Percentiles rank a stretch among this genome's conserved stretches.
Conservation (phyloP, 2,797 vertebrate genomes). For the Helostoma temminkii region DNA sequence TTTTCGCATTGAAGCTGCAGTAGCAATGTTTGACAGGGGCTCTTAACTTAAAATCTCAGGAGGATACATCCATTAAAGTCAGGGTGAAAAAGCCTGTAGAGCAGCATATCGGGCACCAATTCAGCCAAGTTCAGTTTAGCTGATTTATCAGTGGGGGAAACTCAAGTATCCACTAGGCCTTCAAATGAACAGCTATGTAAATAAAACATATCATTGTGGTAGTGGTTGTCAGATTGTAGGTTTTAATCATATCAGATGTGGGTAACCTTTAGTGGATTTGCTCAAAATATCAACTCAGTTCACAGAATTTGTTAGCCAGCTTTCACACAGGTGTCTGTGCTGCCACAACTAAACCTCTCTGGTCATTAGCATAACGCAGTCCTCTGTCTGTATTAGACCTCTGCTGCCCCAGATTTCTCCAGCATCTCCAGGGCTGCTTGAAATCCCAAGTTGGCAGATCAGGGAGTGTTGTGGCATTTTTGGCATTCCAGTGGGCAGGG, state of each 20-base stretch:
- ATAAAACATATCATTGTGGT: too few relatives aligned
- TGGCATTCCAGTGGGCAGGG: constrained; percentile 64
- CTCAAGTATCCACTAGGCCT: too few relatives aligned
- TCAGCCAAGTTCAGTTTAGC: not conserved
- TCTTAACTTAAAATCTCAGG: not conserved
- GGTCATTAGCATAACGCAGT: not conserved
- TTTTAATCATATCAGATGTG: not conserved
- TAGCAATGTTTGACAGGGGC: not conserved
- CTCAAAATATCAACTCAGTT: too few relatives aligned
- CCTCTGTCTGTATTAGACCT: constrained; percentile 6
- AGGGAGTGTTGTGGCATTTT: constrained; percentile 51
- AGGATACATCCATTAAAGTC: too few relatives aligned
- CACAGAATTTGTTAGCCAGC: too few relatives aligned
- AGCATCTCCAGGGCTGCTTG: constrained; percentile 49
- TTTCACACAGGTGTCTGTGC: constrained; percentile 22
- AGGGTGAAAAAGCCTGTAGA: not conserved
- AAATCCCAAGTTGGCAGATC: constrained; percentile 62
- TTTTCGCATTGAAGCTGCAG: not conserved
- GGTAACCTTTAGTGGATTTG: not conserved
- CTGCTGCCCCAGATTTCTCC: constrained; percentile 34
- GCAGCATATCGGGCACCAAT: not conserved
- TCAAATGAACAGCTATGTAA: not conserved
- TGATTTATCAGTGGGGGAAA: too few relatives aligned
- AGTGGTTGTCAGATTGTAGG: too few relatives aligned
- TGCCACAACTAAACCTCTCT: constrained; percentile 3